These are phyloP conservation scores for Tigriopus californicus DNA, from an alignment of 2,888 invertebrate species.

Conservation along the genomic window DNA sequence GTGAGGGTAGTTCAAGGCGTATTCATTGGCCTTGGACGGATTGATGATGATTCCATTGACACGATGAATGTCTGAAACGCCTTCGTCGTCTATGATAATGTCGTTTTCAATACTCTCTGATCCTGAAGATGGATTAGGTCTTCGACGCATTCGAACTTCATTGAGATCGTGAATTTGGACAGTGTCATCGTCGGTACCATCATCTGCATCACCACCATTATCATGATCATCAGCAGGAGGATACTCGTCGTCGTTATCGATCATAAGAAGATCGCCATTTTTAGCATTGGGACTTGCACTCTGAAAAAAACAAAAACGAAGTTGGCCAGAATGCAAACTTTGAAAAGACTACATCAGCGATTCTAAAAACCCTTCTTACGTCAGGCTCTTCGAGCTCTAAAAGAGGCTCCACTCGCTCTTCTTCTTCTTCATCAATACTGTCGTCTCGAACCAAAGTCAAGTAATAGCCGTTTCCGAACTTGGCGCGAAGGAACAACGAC, in stretches of 20 bases:
- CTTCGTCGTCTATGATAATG: slow-evolving; percentile 9
- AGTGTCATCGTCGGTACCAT: no score
- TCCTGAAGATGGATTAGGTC: no score
- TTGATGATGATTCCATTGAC: slow-evolving; percentile 12
- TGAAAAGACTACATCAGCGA: no score
- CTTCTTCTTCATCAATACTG: neutral
- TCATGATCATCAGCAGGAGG: no score
- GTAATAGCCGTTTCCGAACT: slow-evolving; percentile 73
- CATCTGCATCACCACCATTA: no score
- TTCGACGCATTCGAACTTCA: no score
- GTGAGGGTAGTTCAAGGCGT: slow-evolving; percentile 18
- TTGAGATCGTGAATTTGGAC: no score
- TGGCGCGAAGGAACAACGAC: slow-evolving; percentile 64
- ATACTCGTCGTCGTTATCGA: slow-evolving; percentile 30
- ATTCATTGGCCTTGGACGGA: slow-evolving; percentile 11
- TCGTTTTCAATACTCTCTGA: neutral
- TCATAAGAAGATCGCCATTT: slow-evolving; percentile 35
- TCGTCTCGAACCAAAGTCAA: slow-evolving; percentile 38
- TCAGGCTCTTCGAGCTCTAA: neutral
- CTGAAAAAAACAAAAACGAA: no score
- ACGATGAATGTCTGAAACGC: slow-evolving; percentile 7
- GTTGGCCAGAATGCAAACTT: no score
- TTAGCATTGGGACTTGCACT: neutral
- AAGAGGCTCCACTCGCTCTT: neutral
- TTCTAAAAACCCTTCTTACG: no score